A percentile compares a stretch with the other conserved stretches of the same genome.
These are phyloP conservation scores for Lysandra coridon DNA, from an alignment of 2,888 invertebrate genomes.

Conservation along the genomic window DNA sequence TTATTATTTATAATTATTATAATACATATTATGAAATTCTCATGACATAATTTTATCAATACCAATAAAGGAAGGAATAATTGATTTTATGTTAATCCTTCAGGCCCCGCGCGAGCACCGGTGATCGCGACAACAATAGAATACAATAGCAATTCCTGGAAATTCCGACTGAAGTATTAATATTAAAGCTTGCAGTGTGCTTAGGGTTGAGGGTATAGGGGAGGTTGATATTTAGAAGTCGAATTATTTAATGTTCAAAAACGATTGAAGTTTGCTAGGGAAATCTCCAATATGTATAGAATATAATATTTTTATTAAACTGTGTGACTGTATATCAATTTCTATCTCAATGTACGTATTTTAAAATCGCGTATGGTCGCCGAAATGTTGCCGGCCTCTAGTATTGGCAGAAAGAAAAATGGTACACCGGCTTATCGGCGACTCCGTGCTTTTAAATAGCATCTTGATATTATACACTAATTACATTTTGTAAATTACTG, in stretches of 20 bases:
- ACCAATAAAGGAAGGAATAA: too few relatives aligned
- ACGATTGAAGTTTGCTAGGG: background rate
- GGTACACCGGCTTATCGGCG: background rate
- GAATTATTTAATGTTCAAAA: background rate
- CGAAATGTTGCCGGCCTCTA: background rate
- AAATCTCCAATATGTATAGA: conserved; percentile 6
- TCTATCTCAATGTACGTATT: background rate
- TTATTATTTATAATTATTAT: too few relatives aligned
- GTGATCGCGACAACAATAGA: too few relatives aligned
- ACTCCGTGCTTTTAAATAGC: background rate
- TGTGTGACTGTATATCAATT: background rate
- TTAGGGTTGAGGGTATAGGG: too few relatives aligned
- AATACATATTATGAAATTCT: too few relatives aligned
- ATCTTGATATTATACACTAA: background rate
- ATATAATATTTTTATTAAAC: background rate
- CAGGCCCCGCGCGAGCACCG: too few relatives aligned
- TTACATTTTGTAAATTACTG: background rate
- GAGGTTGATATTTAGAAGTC: background rate
- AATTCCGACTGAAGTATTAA: too few relatives aligned
- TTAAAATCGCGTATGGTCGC: background rate
- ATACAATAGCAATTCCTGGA: too few relatives aligned
- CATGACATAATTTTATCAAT: too few relatives aligned
- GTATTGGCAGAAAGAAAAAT: background rate
- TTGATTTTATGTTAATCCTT: too few relatives aligned
- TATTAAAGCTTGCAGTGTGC: too few relatives aligned